Evolutionary conservation across 2,888 invertebrate genomes (phyloP), one percentile per base, ranked within the genome.

Genomic region (Synanthedon tipuliformis): DNA sequence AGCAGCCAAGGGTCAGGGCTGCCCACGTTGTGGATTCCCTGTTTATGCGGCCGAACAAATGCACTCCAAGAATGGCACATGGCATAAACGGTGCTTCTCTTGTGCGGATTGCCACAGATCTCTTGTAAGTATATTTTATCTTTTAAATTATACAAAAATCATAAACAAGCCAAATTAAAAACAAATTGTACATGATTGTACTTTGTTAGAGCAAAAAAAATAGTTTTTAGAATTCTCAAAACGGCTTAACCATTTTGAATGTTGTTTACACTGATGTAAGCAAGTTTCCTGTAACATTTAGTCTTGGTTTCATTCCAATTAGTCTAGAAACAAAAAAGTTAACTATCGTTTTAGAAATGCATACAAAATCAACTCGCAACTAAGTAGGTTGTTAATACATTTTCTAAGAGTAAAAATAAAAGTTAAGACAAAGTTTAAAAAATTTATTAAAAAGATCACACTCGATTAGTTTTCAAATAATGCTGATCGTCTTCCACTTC

Each of bases 41-140:
- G 98, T 98, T 3, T 98, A 94, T 81, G 96, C 96, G 63, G 98
- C 98, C 53, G 98, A 98, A 89, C 95, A 97, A 84, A 96, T 97
- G 94, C 92, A 96, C 88, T 97, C 96, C 85, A 97, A 95, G 88
- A 95, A 94, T 81, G 92, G 93, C 73, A 89, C 94, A 70, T 96
- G 95, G 95, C 98, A 98, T 89, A 96, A 93, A 84, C 88, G 94
- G 64, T 98, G 98, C 89, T 98, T 98, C 91, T 93, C 93, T 81
- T 98, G 98, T 84, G 91, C 91, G 52, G 94, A 93, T 65, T 96
- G 96, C 82, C 92, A 92, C 69, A 93, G 93, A 81, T 95, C 95
- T 65, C 89, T 94, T 76, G 88, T 88, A 79, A 88, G 88, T 83
- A 10, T 10, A 7, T 10, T 2, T 10, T 34, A 7, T 10, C 8